Percentiles rank a stretch among this genome's conserved stretches.
phyloP scores from a whole-genome alignment of 2,888 invertebrate species.

The Conchocele bisecta region DNA sequence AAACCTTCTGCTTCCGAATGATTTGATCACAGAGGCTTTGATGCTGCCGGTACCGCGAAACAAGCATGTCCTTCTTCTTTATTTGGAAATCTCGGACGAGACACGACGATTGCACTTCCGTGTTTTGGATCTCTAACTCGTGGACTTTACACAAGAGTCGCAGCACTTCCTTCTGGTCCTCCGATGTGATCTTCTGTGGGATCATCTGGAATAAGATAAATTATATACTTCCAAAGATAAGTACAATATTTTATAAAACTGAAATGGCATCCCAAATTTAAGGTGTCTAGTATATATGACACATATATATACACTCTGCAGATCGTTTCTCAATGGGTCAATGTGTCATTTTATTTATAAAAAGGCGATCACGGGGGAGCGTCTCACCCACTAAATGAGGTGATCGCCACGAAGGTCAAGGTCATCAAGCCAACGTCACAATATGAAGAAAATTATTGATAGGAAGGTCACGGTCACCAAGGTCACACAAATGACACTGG shows the following conservation, averaged over 20 bases:
- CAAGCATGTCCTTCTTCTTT: slow-evolving; percentile 91
- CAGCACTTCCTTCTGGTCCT: slow-evolving; percentile 94
- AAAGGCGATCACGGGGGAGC: too few relatives aligned
- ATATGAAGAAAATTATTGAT: too few relatives aligned
- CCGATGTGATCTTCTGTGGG: slow-evolving; percentile 92
- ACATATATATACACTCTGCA: too few relatives aligned
- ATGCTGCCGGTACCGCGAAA: slow-evolving; percentile 92
- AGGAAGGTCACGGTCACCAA: too few relatives aligned
- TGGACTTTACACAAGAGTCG: slow-evolving; percentile 95
- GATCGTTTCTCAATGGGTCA: too few relatives aligned
- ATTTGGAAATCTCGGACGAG: slow-evolving; percentile 94
- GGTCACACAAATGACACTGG: too few relatives aligned
- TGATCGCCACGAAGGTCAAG: too few relatives aligned
- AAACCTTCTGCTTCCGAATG: slow-evolving; percentile 92
- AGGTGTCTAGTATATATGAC: too few relatives aligned
- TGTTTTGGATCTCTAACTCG: slow-evolving; percentile 94
- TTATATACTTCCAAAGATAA: not conserved
- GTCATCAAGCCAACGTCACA: too few relatives aligned
- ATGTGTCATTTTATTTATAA: too few relatives aligned
- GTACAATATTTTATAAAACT: not conserved
- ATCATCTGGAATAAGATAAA: slow-evolving; percentile 88
- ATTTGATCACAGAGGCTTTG: slow-evolving; percentile 94
- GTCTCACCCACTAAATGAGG: too few relatives aligned
- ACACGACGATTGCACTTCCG: slow-evolving; percentile 93
- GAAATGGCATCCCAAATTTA: too few relatives aligned